Evolutionary conservation across 1,140 invertebrate species (phyloP), one percentile per base, ranked within the genome.

Genomic region (Drosophila arawakana): DNA sequence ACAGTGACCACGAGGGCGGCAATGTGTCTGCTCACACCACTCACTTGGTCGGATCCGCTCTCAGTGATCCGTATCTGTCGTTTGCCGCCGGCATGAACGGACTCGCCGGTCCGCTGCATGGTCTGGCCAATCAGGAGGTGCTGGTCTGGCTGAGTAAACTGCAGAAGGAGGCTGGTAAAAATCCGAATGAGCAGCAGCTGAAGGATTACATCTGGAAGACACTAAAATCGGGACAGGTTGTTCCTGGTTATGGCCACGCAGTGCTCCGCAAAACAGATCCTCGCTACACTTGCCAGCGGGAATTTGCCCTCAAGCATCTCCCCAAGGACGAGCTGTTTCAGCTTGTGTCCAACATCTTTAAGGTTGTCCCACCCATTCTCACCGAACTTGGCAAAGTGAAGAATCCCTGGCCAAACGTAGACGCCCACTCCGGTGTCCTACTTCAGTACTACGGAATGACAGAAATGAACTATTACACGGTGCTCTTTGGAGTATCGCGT

Each of bases 351-450:
- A 96, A 96, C 82, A 93, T 97, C 1, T 99, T 97, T 94, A 97
- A 98, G 90, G 94, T 99, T 11, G 97, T 98, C 9, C 98, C 98
- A 0, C 96, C 97, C 47, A 95, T 99, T 76, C 95, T 99, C 1
- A 94, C 96, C 59, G 96, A 97, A 89, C 96, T 97, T 55, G 98
- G 98, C 73, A 99, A 99, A 93, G 97, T 98, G 11, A 97, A 98
- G 94, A 99, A 99, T 94, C 98, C 98, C 30, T 99, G 97, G 97
- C 98, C 98, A 46, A 99, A 99, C 93, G 98, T 99, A 69, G 98
- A 99, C 93, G 98, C 98, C 35, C 98, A 99, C 93, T 98, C 97
- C 75, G 98, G 98, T 60, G 97, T 98, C 7, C 93, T 99, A 5
- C 93, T 99, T 54, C 93, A 98, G 95, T 96, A 99, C 94, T 99